phyloP scores from a whole-genome alignment of 2,113 vertebrate genomes.

The Pogona vitticeps region DNA sequence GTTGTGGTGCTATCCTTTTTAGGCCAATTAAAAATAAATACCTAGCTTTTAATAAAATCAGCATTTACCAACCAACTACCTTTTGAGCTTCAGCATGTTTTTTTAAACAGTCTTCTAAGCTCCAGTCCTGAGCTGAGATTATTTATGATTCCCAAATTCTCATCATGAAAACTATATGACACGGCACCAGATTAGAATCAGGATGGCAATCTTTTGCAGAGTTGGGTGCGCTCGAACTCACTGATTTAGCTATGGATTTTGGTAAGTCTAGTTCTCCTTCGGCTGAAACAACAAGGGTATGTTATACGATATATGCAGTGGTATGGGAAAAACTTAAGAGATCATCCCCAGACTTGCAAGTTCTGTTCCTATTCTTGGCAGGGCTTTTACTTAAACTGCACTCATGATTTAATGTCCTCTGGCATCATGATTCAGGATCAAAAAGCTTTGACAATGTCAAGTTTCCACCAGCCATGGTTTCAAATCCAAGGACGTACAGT shows the following conservation, averaged over 20 bases:
- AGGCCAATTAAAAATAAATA: too few species aligned
- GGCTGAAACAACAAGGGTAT: not conserved
- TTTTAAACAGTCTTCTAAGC: too few species aligned
- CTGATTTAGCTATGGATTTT: not conserved
- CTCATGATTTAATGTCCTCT: not conserved
- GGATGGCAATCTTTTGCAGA: not conserved
- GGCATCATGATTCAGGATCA: not conserved
- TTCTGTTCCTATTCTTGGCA: not conserved
- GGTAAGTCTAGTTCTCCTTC: not conserved
- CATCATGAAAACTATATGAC: not conserved
- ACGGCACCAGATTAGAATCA: not conserved
- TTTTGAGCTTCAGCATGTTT: too few species aligned
- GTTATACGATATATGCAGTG: not conserved
- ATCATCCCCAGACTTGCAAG: not conserved
- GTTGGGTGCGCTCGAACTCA: too few species aligned
- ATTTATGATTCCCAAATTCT: not conserved
- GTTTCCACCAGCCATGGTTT: fast-evolving
- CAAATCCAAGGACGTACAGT: not conserved
- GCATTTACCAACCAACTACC: too few species aligned
- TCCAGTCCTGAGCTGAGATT: too few species aligned
- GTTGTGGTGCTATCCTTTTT: too few species aligned
- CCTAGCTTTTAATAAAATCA: too few species aligned
- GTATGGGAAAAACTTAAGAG: not conserved
- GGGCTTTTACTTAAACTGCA: not conserved
- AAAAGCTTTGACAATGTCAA: not conserved